Evolutionary conservation across 2,888 invertebrate genomes (phyloP), one percentile per base, ranked within the genome.

Genomic region (Cinara cedri): DNA sequence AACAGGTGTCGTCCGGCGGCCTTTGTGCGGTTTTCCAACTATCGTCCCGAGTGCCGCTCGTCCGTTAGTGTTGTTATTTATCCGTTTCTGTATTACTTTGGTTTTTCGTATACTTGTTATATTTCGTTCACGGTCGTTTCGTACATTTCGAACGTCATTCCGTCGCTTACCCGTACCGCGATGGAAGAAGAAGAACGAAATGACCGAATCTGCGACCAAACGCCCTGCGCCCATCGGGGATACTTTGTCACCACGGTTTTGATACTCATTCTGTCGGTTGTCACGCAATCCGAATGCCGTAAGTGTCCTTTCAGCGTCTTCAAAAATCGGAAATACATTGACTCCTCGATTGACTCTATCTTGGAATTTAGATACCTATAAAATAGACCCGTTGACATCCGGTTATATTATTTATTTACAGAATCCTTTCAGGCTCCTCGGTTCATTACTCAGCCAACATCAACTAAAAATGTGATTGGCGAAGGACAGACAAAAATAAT

Each of bases 401-500:
- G 9, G 19, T 72, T 21, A 46, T 72, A 83, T 82, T 84, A 84
- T 34, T 34, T 84, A 84, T 84, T 88, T 87, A 34, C 88, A 89
- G 90, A 89, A 84, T 85, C 86, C 60, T 89, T 92, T 84, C 94
- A 95, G 87, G 93, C 95, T 81, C 96, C 96, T 74, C 89, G 94
- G 83, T 95, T 96, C 86, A 93, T 92, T 84, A 93, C 92, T 84
- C 93, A 93, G 85, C 95, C 95, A 57, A 93, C 95, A 68, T 91
- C 93, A 82, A 92, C 93, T 81, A 93, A 93, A 84, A 93, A 93
- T 85, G 92, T 94, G 85, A 93, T 95, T 83, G 91, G 92, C 86
- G 93, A 94, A 88, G 94, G 94, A 85, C 91, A 93, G 81, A 93
- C 92, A 68, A 97, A 97, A 89, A 94, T 96, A 86, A 89, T 97